A percentile compares a stretch with the other conserved stretches of the same genome.
These are phyloP conservation scores for Margaritifera margaritifera DNA, from an alignment of 2,888 invertebrate genomes.

Conservation along the genomic window DNA sequence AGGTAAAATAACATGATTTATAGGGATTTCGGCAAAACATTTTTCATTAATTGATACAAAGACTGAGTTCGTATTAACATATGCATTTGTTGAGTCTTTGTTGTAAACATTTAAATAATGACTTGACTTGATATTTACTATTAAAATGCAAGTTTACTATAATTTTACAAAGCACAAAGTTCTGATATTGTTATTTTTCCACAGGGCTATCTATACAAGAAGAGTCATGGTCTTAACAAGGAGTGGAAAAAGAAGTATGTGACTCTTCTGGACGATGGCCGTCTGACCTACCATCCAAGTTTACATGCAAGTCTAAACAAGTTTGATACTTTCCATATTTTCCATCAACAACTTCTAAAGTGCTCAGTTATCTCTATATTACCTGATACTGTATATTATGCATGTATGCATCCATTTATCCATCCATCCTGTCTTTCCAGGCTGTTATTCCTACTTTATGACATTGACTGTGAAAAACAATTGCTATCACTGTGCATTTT, in stretches of 20 bases:
- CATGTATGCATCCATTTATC: background rate
- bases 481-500: too few species aligned
- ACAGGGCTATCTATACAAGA: slow-evolving; percentile 92
- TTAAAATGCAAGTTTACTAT: too few species aligned
- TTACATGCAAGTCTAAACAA: slow-evolving; percentile 83
- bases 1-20: too few species aligned
- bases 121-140: too few species aligned
- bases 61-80: too few species aligned
- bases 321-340: background rate
- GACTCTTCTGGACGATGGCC: slow-evolving; percentile 93
- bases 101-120: background rate
- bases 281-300: slow-evolving; percentile 96
- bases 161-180: background rate
- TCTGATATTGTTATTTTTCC: slow-evolving; percentile 22
- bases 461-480: too few species aligned
- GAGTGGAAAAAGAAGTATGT: slow-evolving; percentile 99
- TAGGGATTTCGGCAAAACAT: too few species aligned
- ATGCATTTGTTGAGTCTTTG: background rate
- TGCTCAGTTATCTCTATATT: background rate
- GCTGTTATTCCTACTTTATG: too few species aligned
- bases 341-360: background rate
- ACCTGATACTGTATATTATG: too few species aligned
- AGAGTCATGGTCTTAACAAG: slow-evolving; percentile 91
- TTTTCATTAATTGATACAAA: too few species aligned
- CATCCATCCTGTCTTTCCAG: too few species aligned